Evolutionary conservation across 1,140 invertebrate genomes (phyloP), one percentile per base, ranked within the genome.

Genomic region (Heliconius hermathena): DNA sequence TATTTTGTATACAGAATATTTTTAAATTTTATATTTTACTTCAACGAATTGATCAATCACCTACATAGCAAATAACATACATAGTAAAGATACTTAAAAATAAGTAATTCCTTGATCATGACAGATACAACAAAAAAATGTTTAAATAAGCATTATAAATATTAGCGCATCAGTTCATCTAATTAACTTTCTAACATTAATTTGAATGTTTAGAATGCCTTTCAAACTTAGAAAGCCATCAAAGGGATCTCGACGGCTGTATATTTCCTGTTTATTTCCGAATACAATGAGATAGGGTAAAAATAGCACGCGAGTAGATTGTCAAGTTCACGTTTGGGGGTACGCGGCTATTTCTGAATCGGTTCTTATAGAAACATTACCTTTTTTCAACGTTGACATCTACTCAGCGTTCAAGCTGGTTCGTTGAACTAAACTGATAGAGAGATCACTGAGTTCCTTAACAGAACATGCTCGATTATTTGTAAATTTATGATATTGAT

Each of bases 301-400:
- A 93, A 90, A 93, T 92, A 93, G 87, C 87, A 83, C 82, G 74
- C 81, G 81, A 82, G 85, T 90, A 89, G 80, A 89, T 91, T 90
- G 90, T 93, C 90, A 93, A 93, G 92, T 93, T 93, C 88, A 90
- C 88, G 87, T 80, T 88, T 87, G 89, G 91, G 91, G 92, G 87
- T 86, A 81, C 74, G 74, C 49, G 83, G 87, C 89, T 93, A 93
- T 93, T 93, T 92, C 84, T 85, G 88, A 87, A 80, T 77, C 77
- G 73, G 83, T 85, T 84, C 85, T 88, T 84, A 83, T 85, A 87
- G 81, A 83, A 85, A 85, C 84, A 91, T 92, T 92, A 90, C 85
- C 89, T 93, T 88, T 87, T 66, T 66, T 66, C 60, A 16, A 29
- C 60, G 87, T 93, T 91, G 87, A 92, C 89, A 89, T 89, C 87